Evolutionary conservation across 2,888 invertebrate species (phyloP), one percentile per base, ranked within the genome.

Genomic region (Campaea margaritaria): DNA sequence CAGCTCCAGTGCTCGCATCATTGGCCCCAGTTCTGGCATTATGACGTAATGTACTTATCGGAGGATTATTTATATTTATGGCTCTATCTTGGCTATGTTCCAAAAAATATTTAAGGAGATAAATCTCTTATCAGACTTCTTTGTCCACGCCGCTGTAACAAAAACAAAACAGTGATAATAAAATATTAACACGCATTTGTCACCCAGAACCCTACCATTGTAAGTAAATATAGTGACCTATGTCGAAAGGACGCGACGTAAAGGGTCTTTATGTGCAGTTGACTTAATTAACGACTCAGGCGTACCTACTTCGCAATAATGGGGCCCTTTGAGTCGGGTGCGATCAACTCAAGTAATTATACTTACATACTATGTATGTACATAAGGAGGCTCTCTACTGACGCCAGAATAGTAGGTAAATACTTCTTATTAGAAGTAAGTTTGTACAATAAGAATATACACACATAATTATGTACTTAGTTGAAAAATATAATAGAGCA

Each of bases 1-100:
- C 79, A 93, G 73, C 77, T 93, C 93, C 53, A 93, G 76, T 42
- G 91, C 91, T 63, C 93, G 88, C 92, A 91, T 92, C 81, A 93
- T 88, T 46, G 91, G 85, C 39, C 91, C 89, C 75, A 93, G 73
- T 79, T 93, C 92, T 58, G 89, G 91, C 93, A 93, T 93, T 79
- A 74, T 89, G 61, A 58, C 68, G 66, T 51, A 62, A 57, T 67
- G 45, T 57, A 58, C 58, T 67, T 67, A 66, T 69, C 65, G 63
- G 38, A 43, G 50, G 62, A 65, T 56, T 51, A 59, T 65, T 55
- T 65, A 58, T 39, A 51, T 42, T 62, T 76, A 75, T 74, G 72
- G 73, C 55, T 46, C 60, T 65, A 31, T 73, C 69, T 75, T 69
- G 69, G 72, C 64, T 58, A 43, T 16, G 61, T 65, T 56, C 55